Evolutionary conservation across 1,140 invertebrate species (phyloP).

Genomic region (Drosophila willistoni): DNA sequence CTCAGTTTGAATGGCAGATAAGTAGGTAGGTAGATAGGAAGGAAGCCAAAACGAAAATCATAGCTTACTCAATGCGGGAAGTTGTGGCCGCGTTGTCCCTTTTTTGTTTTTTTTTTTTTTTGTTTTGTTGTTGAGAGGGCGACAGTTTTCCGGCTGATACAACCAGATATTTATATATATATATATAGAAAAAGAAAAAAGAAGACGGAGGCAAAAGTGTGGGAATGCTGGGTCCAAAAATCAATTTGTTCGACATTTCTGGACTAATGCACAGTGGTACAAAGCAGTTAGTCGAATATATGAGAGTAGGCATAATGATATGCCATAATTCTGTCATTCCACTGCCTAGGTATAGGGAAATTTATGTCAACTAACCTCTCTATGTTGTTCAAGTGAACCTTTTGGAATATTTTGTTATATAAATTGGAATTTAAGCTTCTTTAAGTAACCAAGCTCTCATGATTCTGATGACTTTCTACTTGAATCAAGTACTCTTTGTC

Average conservation of each 20-base stretch:
- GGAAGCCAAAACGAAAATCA: conserved; percentile 47
- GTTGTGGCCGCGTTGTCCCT: conserved; percentile 16
- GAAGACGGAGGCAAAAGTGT: conserved; percentile 25
- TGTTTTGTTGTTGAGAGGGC: not conserved
- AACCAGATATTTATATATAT: conserved; percentile 12
- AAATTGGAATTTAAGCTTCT: not conserved
- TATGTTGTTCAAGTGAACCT: too few relatives aligned
- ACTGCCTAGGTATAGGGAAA: too few relatives aligned
- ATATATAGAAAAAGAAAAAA: conserved; percentile 16
- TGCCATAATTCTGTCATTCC: not conserved
- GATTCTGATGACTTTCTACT: too few relatives aligned
- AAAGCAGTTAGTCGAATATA: not conserved
- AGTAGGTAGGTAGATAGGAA: conserved; percentile 14
- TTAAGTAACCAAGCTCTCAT: not conserved
- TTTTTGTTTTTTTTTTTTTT: too few relatives aligned
- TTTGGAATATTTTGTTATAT: not conserved
- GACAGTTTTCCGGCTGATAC: conserved; percentile 34
- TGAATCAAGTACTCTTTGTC: not conserved
- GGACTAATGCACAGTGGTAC: conserved; percentile 29
- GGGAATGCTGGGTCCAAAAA: conserved; percentile 37
- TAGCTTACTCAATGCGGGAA: conserved; percentile 40
- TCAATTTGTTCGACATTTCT: conserved; percentile 45
- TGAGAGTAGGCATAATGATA: not conserved
- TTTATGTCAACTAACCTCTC: too few relatives aligned
- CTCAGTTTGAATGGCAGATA: conserved; percentile 3